Conservation (phyloP, 2,113 vertebrate species). For the Hippocampus abdominalis region DNA sequence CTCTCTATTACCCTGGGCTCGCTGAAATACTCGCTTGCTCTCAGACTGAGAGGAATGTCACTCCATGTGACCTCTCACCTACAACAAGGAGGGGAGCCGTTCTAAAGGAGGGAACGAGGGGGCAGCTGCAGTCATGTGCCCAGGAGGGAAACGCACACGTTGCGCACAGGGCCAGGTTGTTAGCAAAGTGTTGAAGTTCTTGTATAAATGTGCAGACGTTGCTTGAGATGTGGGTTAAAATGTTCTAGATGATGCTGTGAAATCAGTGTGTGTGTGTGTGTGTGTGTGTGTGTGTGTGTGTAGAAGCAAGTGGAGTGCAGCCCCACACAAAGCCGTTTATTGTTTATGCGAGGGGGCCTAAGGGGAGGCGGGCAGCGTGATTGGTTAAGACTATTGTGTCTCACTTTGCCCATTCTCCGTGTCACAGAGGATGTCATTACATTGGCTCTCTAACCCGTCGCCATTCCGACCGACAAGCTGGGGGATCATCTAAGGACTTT, state of each 20-base stretch:
- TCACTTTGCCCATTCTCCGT: constrained; percentile 63
- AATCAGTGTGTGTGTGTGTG: constrained; percentile 32
- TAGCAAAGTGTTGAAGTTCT: constrained; percentile 11
- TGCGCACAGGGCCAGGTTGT: constrained; percentile 19
- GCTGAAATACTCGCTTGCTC: constrained; percentile 37
- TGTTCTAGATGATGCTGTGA: constrained; percentile 41
- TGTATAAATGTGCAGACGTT: constrained; percentile 13
- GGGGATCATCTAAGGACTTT: constrained; percentile 58
- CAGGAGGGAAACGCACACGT: constrained; percentile 30
- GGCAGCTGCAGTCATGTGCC: constrained; percentile 67
- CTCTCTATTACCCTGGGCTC: constrained; percentile 29
- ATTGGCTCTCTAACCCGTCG: constrained; percentile 38
- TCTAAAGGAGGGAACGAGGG: constrained; percentile 49
- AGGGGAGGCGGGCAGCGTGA: constrained; percentile 60
- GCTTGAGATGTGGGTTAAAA: constrained; percentile 32
- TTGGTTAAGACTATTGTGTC: constrained; percentile 75
- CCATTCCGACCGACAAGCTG: constrained; percentile 22
- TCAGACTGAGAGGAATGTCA: constrained; percentile 76
- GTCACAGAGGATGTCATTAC: constrained; percentile 66
- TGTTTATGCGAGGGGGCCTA: constrained; percentile 64
- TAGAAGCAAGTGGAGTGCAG: constrained; percentile 62
- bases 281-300: constrained; percentile 28
- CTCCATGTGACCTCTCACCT: constrained; percentile 78
- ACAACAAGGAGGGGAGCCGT: constrained; percentile 63
- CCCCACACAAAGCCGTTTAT: constrained; percentile 65